Percentiles rank a stretch among this genome's conserved stretches.
Evolutionary conservation across 2,113 vertebrate genomes (phyloP).

Genomic region (Pseudorhombus dupliciocellatus): DNA sequence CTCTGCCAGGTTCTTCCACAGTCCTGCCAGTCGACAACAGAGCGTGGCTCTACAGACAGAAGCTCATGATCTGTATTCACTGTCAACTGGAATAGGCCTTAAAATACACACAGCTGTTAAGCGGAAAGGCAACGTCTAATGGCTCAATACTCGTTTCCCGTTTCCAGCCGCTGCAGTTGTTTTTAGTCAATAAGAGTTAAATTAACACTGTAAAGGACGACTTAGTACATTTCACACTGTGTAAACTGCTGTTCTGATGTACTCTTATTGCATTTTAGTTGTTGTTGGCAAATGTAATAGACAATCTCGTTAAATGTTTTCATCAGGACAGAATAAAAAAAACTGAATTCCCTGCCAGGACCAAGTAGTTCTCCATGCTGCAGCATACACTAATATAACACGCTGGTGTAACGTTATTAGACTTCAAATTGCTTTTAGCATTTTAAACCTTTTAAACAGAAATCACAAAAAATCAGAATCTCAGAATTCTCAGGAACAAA

Average conservation of each 20-base stretch:
- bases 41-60: conserved; percentile 23
- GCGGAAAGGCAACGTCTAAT: background rate
- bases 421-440: too few species aligned
- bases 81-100: conserved; percentile 23
- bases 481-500: too few species aligned
- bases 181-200: conserved; percentile 16
- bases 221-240: background rate
- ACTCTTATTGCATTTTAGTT: background rate
- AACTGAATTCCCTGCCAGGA: too few species aligned
- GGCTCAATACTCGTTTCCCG: background rate
- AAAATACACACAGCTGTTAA: conserved; percentile 31
- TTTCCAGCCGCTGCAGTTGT: background rate
- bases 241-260: background rate
- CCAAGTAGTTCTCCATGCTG: too few species aligned
- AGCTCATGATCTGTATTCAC: conserved; percentile 44
- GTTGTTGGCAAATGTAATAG: background rate
- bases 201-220: background rate
- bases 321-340: background rate
- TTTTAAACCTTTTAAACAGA: too few species aligned
- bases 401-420: too few species aligned
- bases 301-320: background rate
- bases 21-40: conserved; percentile 46
- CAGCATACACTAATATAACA: too few species aligned
- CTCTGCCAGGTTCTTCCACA: conserved; percentile 35
- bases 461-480: too few species aligned